Evolutionary conservation across 2,888 invertebrate species (phyloP), one percentile per base, ranked within the genome.

Genomic region (Eupithecia inturbata): DNA sequence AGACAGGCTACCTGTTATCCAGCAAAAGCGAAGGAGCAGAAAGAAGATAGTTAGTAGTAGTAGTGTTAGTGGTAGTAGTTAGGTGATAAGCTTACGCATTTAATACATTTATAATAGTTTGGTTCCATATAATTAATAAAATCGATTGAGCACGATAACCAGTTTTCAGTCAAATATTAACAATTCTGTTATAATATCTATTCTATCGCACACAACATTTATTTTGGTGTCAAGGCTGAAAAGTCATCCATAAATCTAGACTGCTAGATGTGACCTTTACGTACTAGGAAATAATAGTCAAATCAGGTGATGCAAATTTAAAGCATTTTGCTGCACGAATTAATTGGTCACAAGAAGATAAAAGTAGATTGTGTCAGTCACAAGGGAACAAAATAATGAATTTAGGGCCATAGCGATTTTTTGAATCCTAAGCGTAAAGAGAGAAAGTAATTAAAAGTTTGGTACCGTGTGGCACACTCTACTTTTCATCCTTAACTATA

Each of bases 161-260:
- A 68, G 64, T 66, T 60, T 62, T 31, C 14, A 57, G 57, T 26
- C 12, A 5, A 57, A 57, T 57, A 57, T 57, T 57, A 26, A 26
- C 26, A 12, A 57, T 57, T 57, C 26, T 57, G 26, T 57, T 10
- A 26, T 57, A 12, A 57, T 53, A 53, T 22, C 22, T 22, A 53
- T 22, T 53, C 3, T 12, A 22, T 60, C 31, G 19, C 9, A 31
- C 31, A 28, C 60, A 62, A 31, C 19, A 57, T 57, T 62, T 66
- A 62, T 70, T 72, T 72, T 73, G 73, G 57, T 72, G 74, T 76
- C 76, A 76, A 76, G 78, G 76, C 64, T 53, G 68, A 63, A 71
- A 71, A 45, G 63, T 72, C 72, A 72, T 74, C 64, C 26, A 68
- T 69, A 64, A 68, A 71, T 70, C n/a, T 77, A 67, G 57, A 71